Base-by-base conservation (phyloP, 2,888 invertebrate species). In the Plutella xylostella region DNA sequence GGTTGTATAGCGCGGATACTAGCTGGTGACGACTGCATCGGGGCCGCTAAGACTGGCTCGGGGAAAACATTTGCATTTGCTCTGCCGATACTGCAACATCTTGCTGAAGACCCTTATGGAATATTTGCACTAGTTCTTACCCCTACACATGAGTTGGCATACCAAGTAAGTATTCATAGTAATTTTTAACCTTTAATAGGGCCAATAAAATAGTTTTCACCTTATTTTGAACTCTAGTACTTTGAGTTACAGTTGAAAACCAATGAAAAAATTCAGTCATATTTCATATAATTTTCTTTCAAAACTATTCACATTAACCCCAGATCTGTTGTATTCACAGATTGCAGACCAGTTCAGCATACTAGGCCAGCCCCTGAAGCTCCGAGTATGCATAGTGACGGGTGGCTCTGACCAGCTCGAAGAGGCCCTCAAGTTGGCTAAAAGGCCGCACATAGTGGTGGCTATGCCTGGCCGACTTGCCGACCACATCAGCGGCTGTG, bases 61-160 rank as follows among this genome's bases (percentile, higher is more conserved):
- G 98, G 98, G 2, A 99, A 99, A 85, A 99, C 99, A 0, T 89
- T 98, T 61, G 97, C 98, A 0, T 99, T 99, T 86, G 97, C 96
- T 0, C 71, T 98, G 44, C 98, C 98, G 0, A 95, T 98, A 58
- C 70, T 98, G 38, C 96, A 98, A 68, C 90, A 91, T 64, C 80
- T 98, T 21, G 93, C 93, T 47, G 92, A 96, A 64, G 98, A 99
- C 73, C 98, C 98, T 0, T 96, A 93, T 70, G 97, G 97, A 45
- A 96, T 98, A 66, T 99, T 92, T 86, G 97, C 97, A 2, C 84
- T 99, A 21, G 85, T 99, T 18, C 78, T 99, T 11, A 98, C 98
- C 12, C 98, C 99, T 2, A 99, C 98, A 1, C 91, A 97, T 66
- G 96, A 96, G 70, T 70, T 96, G 49, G 95, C 96, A 33, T 93